Conservation (phyloP, 2,888 invertebrate species). For the Myathropa florea region DNA sequence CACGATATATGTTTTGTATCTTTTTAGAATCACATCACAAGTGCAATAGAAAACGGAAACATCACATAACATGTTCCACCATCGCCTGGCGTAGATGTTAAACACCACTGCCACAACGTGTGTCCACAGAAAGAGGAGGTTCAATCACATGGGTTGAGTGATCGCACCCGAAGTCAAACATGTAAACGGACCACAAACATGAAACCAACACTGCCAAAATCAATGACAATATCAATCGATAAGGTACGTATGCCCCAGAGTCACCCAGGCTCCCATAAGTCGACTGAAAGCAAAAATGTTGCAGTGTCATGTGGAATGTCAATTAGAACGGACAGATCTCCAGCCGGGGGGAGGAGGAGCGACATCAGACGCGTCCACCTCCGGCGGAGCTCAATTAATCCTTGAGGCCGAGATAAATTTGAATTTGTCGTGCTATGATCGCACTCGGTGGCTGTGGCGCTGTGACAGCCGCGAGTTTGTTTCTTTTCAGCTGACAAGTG, state of each 20-base stretch:
- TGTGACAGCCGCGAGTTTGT: background rate
- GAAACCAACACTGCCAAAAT: constrained; percentile 70
- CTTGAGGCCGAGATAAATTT: constrained; percentile 51
- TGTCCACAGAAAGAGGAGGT: constrained; percentile 56
- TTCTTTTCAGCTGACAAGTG: background rate
- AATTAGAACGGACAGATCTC: background rate
- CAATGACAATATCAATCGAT: constrained; percentile 71
- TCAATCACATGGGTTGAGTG: constrained; percentile 58
- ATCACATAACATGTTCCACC: background rate
- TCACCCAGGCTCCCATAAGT: no score
- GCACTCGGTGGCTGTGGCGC: constrained; percentile 24
- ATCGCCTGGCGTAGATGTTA: constrained; percentile 46
- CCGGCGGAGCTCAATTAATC: constrained; percentile 44
- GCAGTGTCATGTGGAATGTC: constrained; percentile 17
- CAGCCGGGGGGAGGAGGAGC: background rate
- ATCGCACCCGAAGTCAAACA: constrained; percentile 15
- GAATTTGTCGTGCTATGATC: constrained; percentile 45
- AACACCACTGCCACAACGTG: constrained; percentile 36
- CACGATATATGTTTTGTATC: background rate
- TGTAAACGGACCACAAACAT: constrained; percentile 52
- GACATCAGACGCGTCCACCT: constrained; percentile 25
- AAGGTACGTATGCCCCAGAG: constrained; percentile 35
- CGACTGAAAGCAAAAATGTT: background rate
- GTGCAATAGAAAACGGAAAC: constrained; percentile 1
- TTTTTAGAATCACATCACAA: background rate